Conservation (phyloP, 2,888 invertebrate genomes). For the Trissolcus japonicus region DNA sequence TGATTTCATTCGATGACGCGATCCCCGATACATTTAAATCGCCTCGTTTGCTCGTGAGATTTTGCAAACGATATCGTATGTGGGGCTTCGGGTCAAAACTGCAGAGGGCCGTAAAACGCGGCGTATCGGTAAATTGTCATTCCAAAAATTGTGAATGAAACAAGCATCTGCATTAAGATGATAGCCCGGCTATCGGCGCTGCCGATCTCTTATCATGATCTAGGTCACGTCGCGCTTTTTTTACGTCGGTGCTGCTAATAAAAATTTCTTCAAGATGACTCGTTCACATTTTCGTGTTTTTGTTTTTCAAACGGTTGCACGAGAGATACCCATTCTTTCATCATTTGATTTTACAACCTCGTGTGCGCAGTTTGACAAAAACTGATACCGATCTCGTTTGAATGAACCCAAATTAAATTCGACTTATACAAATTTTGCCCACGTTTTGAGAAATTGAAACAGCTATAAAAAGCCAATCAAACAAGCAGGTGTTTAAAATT, state of each 20-base stretch:
- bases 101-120: slow-evolving; percentile 49
- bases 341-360: background rate
- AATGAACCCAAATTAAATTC: no score
- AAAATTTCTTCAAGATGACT: slow-evolving; percentile 32
- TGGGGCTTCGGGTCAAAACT: slow-evolving; percentile 53
- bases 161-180: slow-evolving; percentile 43
- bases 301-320: background rate
- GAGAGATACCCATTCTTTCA: background rate
- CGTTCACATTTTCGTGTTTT: slow-evolving; percentile 27
- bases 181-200: slow-evolving; percentile 27
- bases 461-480: no score
- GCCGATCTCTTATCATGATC: slow-evolving; percentile 46
- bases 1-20: slow-evolving; percentile 64
- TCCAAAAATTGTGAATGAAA: slow-evolving; percentile 51
- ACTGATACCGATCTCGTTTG: no score
- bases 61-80: slow-evolving; percentile 48
- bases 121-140: slow-evolving; percentile 48
- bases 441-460: no score
- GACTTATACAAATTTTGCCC: no score
- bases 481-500: no score
- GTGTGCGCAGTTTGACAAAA: no score
- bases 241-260: slow-evolving; percentile 16
- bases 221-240: slow-evolving; percentile 49
- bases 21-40: slow-evolving; percentile 59
- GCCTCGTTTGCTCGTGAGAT: slow-evolving; percentile 60